Evolutionary conservation across 2,888 invertebrate genomes (phyloP).

Genomic region (Lumbricus terrestris): DNA sequence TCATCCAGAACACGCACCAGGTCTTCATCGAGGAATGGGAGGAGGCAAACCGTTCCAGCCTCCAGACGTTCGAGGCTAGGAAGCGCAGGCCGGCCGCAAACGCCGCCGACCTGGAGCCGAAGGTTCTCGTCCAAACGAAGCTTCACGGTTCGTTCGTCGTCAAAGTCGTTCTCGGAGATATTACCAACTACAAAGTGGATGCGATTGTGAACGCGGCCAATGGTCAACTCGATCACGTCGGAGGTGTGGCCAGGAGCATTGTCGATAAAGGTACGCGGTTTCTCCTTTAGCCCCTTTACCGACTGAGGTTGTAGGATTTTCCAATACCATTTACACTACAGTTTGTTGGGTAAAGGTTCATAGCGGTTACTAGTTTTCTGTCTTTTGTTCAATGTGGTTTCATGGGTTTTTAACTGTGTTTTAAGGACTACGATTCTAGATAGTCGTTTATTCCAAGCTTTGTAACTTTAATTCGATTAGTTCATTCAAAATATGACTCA

Average conservation of each 20-base stretch:
- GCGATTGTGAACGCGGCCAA: conserved; percentile 29
- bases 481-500: too few relatives aligned
- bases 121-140: neutral
- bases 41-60: neutral
- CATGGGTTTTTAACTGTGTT: too few relatives aligned
- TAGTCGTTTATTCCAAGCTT: too few relatives aligned
- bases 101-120: neutral
- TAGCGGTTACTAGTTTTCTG: too few relatives aligned
- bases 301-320: too few relatives aligned
- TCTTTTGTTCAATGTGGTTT: too few relatives aligned
- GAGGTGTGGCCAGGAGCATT: conserved; percentile 23
- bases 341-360: too few relatives aligned
- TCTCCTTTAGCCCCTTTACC: neutral
- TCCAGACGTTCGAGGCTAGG: neutral
- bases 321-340: too few relatives aligned
- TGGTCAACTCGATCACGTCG: conserved; percentile 19
- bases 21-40: conserved; percentile 20
- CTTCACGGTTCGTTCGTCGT: conserved; percentile 10
- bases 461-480: too few relatives aligned
- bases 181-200: conserved; percentile 21
- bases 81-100: neutral
- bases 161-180: conserved; percentile 21
- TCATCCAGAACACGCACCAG: conserved; percentile 6
- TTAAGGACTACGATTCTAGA: too few relatives aligned
- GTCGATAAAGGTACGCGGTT: conserved; percentile 24